Base-by-base conservation (phyloP, 2,888 invertebrate genomes). In the Smittia aterrima region DNA sequence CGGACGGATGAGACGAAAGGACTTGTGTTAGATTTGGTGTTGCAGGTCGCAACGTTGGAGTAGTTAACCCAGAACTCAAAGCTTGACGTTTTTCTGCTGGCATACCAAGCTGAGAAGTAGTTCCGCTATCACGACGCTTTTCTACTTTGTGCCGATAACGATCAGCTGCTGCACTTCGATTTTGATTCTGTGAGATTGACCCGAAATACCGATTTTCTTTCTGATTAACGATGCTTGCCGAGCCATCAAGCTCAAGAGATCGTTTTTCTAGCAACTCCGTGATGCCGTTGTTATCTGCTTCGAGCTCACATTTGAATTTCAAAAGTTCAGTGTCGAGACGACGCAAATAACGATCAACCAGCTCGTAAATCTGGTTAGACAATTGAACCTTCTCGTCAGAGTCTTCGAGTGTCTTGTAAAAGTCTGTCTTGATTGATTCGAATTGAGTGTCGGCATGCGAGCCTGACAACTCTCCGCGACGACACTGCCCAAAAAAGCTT, bases 291-390 rank as follows among this genome's bases (percentile, higher is more conserved):
- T 98, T 96, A 83, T 99, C 99, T 0, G 98, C 98, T 84, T 99
- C 99, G 75, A 99, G 83, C 84, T 99, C 99, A 87, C 97, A 95
- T 84, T 98, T 98, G 83, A 99, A 99, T 82, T 99, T 98, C 78
- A 95, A 92, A 71, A 98, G 84, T 82, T 99, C 99, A 18, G 89
- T 89, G 78, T 91, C 88, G 73, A 99, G 85, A 81, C 94, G 88
- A 75, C 96, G 86, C 79, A 96, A 86, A 84, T 98, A 97, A 80
- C 96, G 88, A 80, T 96, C 95, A 74, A 98, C 96, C 79, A 97
- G 85, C 80, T 98, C 97, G 82, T 95, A 93, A 88, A 97, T 93
- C 83, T 95, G 93, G 82, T 92, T 95, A 13, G 98, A 95, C 77
- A 98, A 86, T 77, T 94, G 90, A 25, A 96, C 95, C 84, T 99